These are phyloP conservation scores for Aporophyla lueneburgensis DNA, from an alignment of 2,888 invertebrate species.

Conservation along the genomic window DNA sequence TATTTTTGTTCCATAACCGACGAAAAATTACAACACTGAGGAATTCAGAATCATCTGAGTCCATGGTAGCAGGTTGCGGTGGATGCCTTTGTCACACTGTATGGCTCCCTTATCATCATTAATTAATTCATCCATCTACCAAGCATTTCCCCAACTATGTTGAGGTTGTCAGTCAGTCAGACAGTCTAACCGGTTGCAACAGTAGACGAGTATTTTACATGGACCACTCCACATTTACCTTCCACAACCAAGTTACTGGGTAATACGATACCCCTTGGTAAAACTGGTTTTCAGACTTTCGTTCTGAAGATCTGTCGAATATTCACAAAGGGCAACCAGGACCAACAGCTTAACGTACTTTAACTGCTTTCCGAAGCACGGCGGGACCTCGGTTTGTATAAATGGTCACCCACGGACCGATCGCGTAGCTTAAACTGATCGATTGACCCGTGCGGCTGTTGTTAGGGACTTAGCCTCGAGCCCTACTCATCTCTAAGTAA, in stretches of 20 bases:
- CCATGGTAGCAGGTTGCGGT: no score
- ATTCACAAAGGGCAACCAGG: background rate
- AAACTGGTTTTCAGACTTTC: background rate
- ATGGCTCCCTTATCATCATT: background rate
- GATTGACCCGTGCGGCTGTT: background rate
- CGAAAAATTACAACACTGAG: no score
- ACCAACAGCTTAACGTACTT: background rate
- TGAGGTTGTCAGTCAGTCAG: background rate
- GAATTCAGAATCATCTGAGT: no score
- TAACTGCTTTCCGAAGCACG: background rate
- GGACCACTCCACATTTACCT: background rate
- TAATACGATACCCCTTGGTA: background rate
- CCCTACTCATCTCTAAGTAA: background rate
- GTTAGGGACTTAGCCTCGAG: background rate
- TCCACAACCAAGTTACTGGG: background rate
- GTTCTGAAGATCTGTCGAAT: background rate
- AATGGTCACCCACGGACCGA: background rate
- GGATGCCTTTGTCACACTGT: no score
- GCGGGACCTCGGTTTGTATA: background rate
- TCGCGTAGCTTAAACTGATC: background rate
- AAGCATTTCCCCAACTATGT: background rate
- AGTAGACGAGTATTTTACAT: background rate
- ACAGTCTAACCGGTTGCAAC: background rate
- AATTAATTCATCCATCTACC: background rate
- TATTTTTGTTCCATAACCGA: no score